phyloP scores from a whole-genome alignment of 2,797 vertebrate genomes.

The Knipowitschia caucasica region DNA sequence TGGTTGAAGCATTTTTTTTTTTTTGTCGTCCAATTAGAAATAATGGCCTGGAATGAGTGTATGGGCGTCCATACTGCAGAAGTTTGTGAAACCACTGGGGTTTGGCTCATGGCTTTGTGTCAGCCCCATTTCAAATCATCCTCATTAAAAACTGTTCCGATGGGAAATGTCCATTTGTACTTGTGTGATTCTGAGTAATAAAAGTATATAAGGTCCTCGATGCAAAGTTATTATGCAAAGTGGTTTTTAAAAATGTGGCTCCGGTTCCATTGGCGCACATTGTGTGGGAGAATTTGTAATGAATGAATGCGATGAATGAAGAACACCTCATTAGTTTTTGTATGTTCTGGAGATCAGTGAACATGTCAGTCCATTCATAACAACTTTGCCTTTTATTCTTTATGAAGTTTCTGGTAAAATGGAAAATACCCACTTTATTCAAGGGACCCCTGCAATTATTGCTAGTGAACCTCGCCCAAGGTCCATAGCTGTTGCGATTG shows the following conservation, averaged over 20 bases:
- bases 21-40: slow-evolving; percentile 59
- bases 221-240: slow-evolving; percentile 47
- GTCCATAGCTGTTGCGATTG: background rate
- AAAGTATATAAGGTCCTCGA: slow-evolving; percentile 47
- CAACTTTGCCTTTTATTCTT: slow-evolving; percentile 1
- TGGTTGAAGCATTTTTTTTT: slow-evolving; percentile 42
- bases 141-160: slow-evolving; percentile 71
- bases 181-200: slow-evolving; percentile 52
- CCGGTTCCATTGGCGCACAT: slow-evolving; percentile 32
- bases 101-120: slow-evolving; percentile 62
- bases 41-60: slow-evolving; percentile 68
- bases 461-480: background rate
- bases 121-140: slow-evolving; percentile 74
- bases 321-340: slow-evolving; percentile 15
- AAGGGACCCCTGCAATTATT: background rate
- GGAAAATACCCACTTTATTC: background rate
- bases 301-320: slow-evolving; percentile 23
- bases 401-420: background rate
- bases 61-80: slow-evolving; percentile 53
- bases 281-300: slow-evolving; percentile 41
- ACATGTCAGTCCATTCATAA: background rate
- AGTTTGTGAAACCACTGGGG: slow-evolving; percentile 61
- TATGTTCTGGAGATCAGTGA: background rate
- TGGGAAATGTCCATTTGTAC: slow-evolving; percentile 66
- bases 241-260: slow-evolving; percentile 57